A percentile compares a stretch with the other conserved stretches of the same genome.
These are phyloP conservation scores for Intellagama lesueurii DNA, from an alignment of 2,797 vertebrate species.

Conservation along the genomic window DNA sequence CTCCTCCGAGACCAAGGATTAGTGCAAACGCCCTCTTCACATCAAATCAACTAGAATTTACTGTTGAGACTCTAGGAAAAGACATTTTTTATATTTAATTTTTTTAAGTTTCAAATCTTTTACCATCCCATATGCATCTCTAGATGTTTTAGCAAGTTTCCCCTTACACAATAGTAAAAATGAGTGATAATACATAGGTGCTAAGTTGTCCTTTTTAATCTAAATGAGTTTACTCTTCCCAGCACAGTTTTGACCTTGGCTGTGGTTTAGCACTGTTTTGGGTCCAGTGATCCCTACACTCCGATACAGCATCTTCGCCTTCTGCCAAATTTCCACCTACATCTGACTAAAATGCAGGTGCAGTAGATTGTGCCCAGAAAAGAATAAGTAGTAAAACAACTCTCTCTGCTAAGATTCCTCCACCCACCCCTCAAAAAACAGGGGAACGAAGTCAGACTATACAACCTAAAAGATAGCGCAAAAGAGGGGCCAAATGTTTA, in stretches of 20 bases:
- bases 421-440: not conserved
- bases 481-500: constrained; percentile 35
- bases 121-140: constrained; percentile 16
- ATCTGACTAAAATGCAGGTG: not conserved
- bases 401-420: not conserved
- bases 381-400: not conserved
- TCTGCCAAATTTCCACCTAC: constrained; percentile 40
- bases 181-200: not conserved
- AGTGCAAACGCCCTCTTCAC: constrained; percentile 32
- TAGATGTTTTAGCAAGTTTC: constrained; percentile 29
- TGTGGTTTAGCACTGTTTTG: constrained; percentile 36
- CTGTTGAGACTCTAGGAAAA: too few species aligned
- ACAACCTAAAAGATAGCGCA: constrained; percentile 15
- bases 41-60: constrained; percentile 39
- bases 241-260: not conserved
- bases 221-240: not conserved
- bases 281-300: not conserved
- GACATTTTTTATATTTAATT: not conserved
- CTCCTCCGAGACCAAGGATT: not conserved
- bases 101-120: constrained; percentile 13
- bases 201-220: not conserved
- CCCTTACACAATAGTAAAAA: not conserved
- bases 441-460: not conserved
- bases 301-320: not conserved
- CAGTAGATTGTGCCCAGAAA: constrained; percentile 31